phyloP scores from a whole-genome alignment of 2,888 invertebrate genomes.

The Tetranychus truncatus region DNA sequence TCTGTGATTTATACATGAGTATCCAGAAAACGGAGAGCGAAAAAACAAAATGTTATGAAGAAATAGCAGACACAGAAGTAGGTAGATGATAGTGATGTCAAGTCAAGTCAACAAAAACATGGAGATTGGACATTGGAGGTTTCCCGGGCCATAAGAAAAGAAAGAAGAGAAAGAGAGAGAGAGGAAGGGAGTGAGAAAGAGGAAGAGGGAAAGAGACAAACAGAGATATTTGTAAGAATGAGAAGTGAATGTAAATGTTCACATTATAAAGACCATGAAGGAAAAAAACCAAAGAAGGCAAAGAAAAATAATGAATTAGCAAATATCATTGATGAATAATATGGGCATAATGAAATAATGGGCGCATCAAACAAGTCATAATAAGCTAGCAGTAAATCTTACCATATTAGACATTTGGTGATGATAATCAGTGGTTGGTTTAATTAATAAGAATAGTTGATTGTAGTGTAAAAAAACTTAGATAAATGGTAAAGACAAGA shows the following conservation, averaged over 20 bases:
- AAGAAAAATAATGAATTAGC: not conserved
- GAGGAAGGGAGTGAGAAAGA: not conserved
- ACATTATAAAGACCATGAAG: no score
- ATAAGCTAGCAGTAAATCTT: not conserved
- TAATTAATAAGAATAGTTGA: not conserved
- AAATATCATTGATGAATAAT: not conserved
- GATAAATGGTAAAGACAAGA: not conserved
- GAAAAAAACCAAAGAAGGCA: not conserved
- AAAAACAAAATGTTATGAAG: no score
- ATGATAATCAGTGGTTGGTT: not conserved
- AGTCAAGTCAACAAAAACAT: not conserved
- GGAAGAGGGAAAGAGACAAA: not conserved
- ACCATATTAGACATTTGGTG: not conserved
- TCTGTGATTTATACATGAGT: not conserved
- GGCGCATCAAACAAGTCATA: not conserved
- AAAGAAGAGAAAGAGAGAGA: not conserved
- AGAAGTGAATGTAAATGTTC: not conserved
- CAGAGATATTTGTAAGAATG: not conserved
- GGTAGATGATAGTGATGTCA: not conserved
- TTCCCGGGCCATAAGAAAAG: not conserved
- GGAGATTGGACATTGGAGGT: not conserved
- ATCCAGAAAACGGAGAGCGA: no score
- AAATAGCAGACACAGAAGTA: not conserved
- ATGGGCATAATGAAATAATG: not conserved
- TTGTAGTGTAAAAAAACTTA: not conserved